These are phyloP conservation scores for Charanyca ferruginea DNA, from an alignment of 2,888 invertebrate genomes.

Conservation along the genomic window DNA sequence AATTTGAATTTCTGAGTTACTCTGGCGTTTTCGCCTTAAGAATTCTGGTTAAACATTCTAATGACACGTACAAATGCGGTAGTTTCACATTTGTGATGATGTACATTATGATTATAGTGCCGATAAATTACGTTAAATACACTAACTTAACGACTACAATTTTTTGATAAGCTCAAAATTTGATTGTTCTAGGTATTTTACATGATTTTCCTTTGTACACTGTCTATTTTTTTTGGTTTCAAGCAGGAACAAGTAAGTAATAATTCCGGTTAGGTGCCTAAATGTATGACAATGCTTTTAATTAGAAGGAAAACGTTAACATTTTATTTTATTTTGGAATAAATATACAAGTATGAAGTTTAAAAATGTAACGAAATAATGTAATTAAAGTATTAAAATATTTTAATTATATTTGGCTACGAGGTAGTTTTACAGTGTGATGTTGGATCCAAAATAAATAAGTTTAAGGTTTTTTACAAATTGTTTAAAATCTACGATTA, in stretches of 20 bases:
- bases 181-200: constrained; percentile 73
- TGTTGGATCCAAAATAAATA: constrained; percentile 41
- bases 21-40: constrained; percentile 2
- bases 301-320: constrained; percentile 19
- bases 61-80: constrained; percentile 45
- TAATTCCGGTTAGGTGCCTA: constrained; percentile 50
- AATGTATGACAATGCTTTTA: constrained; percentile 46
- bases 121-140: constrained; percentile 42
- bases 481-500: constrained; percentile 20
- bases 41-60: constrained; percentile 45
- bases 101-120: constrained; percentile 47
- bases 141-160: constrained; percentile 59
- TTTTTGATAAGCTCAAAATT: constrained; percentile 67
- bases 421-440: constrained; percentile 53
- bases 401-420: constrained; percentile 49
- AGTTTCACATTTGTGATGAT: constrained; percentile 40
- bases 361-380: constrained; percentile 18
- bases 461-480: constrained; percentile 15
- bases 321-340: constrained; percentile 33
- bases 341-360: constrained; percentile 14
- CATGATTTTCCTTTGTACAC: constrained; percentile 64
- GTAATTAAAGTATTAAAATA: constrained; percentile 12
- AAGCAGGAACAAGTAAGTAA: constrained; percentile 72
- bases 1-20: neutral
- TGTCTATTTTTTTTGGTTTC: constrained; percentile 76